Percentiles rank a stretch among this genome's conserved stretches.
Evolutionary conservation across 2,113 vertebrate species (phyloP).

Genomic region (Scomber japonicus): DNA sequence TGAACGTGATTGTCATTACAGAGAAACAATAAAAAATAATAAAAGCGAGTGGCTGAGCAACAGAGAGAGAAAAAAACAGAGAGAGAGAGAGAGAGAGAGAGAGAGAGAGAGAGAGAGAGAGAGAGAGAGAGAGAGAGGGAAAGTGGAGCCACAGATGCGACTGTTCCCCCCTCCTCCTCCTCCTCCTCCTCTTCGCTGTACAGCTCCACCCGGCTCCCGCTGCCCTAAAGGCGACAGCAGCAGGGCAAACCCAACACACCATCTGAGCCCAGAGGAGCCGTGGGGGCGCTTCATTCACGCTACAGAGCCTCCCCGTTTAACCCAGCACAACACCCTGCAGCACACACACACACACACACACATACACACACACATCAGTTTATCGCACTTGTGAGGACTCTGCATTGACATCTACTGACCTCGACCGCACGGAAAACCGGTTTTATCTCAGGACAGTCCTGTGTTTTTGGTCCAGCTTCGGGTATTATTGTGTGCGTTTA

Average conservation of each 20-base stretch:
- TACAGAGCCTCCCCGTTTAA: slow-evolving; percentile 68
- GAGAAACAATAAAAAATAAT: neutral
- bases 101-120: neutral
- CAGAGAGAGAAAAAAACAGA: neutral
- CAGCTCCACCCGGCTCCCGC: slow-evolving; percentile 54
- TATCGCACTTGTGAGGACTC: slow-evolving; percentile 26
- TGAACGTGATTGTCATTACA: no score
- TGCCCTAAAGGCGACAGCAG: slow-evolving; percentile 65
- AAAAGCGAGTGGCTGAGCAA: neutral
- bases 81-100: neutral
- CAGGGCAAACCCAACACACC: slow-evolving; percentile 64
- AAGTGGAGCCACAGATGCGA: slow-evolving; percentile 45
- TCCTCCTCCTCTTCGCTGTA: neutral
- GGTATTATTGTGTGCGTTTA: neutral
- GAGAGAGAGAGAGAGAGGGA: neutral
- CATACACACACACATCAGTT: neutral
- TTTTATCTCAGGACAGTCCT: slow-evolving; percentile 4
- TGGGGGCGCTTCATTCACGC: slow-evolving; percentile 62
- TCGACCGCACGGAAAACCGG: slow-evolving; percentile 17
- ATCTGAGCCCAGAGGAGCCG: slow-evolving; percentile 63
- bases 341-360: neutral
- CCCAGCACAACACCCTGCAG: slow-evolving; percentile 50
- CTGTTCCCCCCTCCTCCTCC: neutral
- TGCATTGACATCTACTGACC: slow-evolving; percentile 22
- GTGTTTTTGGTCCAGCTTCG: neutral